Evolutionary conservation across 2,888 invertebrate species (phyloP), one percentile per base, ranked within the genome.

Genomic region (Timema podura): DNA sequence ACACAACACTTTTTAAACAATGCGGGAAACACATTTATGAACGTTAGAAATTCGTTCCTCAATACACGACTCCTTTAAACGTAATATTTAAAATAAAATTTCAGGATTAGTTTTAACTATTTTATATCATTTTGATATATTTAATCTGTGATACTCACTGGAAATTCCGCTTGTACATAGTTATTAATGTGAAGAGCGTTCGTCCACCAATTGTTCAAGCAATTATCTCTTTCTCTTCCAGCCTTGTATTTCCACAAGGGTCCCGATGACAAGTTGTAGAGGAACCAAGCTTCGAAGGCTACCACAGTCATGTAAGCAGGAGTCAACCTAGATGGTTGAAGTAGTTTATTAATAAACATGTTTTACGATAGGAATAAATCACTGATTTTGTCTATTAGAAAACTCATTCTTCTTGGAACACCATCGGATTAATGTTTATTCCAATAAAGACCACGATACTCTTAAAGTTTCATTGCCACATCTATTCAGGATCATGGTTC

Each of bases 121-220:
- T 30, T 3, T 30, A 1, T 30, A 30, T 30, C n/a, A 30, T 30
- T 1, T 30, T 30, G 1, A 30, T 30, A 30, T 30, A 30, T 30
- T 30, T 30, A 30, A 30, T 30, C 30, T 30, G 30, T 30, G 30
- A 13, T n/a, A 13, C 46, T n/a, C 64, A 67, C 67, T 47, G 67
- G 65, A 16, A 30, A 16, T 10, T 61, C 51, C 13, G 64, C 47
- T 8, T 65, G 64, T 8, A 71, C 68, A 49, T 73, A 73, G 57
- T 73, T 74, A 49, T 72, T 73, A 46, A 73, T 68, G 61, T 73
- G 72, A 9, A 74, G 65, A 5, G 72, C 16, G 49, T 74, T 73
- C 9, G 73, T 51, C 74, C 74, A 74, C 73, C 75, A 74, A 65
- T 73, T 66, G 6, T 57, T 30, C 15, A 61, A 48, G 57, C 76